Base-by-base conservation (phyloP, 2,113 vertebrate species). In the Chunga burmeisteri region DNA sequence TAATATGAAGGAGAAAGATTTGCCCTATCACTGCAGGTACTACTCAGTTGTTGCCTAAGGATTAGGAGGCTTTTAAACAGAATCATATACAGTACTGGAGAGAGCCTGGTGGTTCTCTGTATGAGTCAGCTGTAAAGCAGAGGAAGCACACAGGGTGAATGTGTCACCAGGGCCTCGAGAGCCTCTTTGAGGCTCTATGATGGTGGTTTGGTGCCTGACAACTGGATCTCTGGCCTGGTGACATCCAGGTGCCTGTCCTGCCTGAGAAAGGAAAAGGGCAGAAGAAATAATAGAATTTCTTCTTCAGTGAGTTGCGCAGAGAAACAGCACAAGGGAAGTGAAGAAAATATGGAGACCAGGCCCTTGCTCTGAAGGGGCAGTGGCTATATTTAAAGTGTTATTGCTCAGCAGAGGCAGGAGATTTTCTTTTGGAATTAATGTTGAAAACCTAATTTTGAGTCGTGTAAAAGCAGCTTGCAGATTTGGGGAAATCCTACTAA, bases 51-150 rank as follows among this genome's bases (percentile, higher is more conserved):
- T 91, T 96, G 53, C 63, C 80, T 78, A 46, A 91, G 88, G 86
- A 86, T 94, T 93, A 94, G 62, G 65, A 93, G 65, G 65, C 56
- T 97, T 94, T 96, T 89, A 89, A 93, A 93, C 13, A 63, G 70
- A 70, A 59, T 94, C 87, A 89, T 82, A 74, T 78, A 67, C n/a
- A 36, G 77, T 89, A 73, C 77, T 95, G 80, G 63, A 70, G 67
- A 81, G 71, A 94, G 50, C 42, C 63, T 94, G 52, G 38, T 88
- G 47, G 32, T 67, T 93, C 83, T 94, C 74, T 2, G 1, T 81
- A 73, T 63, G 81, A 91, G 32, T 81, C 55, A 63, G 73, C 52
- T 75, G 47, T 89, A 67, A 86, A 96, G 89, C 59, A 81, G 72
- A 81, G 47, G 68, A 84, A 95, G 30, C 23, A 38, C 18, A 50